Evolutionary conservation across 2,797 vertebrate genomes (phyloP).

Genomic region (Poecile montanus): DNA sequence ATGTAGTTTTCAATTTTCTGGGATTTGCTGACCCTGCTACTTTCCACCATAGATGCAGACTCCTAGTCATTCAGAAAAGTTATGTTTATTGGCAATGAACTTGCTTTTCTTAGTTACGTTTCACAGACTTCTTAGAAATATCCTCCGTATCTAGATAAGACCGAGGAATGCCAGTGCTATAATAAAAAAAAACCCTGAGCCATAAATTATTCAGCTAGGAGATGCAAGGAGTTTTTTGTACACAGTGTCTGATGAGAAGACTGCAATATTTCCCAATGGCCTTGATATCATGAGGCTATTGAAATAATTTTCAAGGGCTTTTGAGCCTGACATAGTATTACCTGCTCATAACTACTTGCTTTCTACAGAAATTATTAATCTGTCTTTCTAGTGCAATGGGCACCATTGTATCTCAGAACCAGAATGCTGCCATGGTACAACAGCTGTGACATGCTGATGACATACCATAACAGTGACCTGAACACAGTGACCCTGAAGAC

Average conservation of each 20-base stretch:
- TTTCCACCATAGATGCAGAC: neutral
- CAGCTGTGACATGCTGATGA: neutral
- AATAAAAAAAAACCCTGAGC: neutral
- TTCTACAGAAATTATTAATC: neutral
- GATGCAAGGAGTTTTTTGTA: neutral
- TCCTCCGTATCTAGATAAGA: neutral
- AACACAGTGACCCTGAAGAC: neutral
- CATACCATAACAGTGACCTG: neutral
- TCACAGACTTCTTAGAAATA: neutral
- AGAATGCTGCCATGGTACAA: neutral
- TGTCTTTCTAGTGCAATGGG: neutral
- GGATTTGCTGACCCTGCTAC: neutral
- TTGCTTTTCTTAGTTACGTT: neutral
- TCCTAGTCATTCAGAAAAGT: neutral
- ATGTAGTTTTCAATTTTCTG: neutral
- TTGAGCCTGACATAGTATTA: neutral
- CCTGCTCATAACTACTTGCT: neutral
- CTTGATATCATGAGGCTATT: neutral
- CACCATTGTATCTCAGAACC: neutral
- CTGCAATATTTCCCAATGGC: neutral
- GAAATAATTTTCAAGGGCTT: slow-evolving; percentile 8
- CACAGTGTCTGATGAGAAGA: neutral
- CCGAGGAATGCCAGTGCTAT: neutral
- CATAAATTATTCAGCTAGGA: neutral
- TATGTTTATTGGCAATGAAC: neutral